Conservation (phyloP, 2,888 invertebrate genomes). For the Scaptomyza cyrtandrae region DNA sequence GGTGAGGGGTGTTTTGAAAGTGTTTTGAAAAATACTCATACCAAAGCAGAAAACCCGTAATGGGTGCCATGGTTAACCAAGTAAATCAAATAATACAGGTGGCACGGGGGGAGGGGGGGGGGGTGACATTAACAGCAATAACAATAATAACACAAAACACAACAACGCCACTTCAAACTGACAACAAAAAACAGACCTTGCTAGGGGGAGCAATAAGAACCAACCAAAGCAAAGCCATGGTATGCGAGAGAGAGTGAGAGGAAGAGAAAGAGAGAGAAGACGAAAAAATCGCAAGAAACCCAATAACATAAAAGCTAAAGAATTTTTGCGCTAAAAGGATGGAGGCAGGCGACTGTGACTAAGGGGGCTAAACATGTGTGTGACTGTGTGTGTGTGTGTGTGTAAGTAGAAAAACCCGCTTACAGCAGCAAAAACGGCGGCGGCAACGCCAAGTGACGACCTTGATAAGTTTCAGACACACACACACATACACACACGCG, state of each 20-base stretch:
- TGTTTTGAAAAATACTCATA: neutral
- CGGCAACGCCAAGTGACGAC: constrained; percentile 80
- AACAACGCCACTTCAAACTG: constrained; percentile 54
- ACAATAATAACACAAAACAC: constrained; percentile 9
- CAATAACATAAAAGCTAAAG: constrained; percentile 81
- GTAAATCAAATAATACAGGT: constrained; percentile 62
- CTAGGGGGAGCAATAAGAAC: constrained; percentile 28
- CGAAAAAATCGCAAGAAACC: constrained; percentile 61
- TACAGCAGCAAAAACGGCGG: constrained; percentile 71
- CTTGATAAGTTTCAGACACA: constrained; percentile 81
- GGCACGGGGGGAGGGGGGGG: constrained; percentile 1
- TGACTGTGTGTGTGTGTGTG: constrained; percentile 32
- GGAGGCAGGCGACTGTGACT: constrained; percentile 52
- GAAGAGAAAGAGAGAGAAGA: neutral
- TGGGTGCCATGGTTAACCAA: constrained; percentile 44
- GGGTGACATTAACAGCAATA: constrained; percentile 2
- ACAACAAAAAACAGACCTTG: constrained; percentile 25
- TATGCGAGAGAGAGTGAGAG: constrained; percentile 12
- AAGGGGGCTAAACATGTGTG: constrained; percentile 23
- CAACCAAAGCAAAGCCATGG: constrained; percentile 26
- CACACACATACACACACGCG: constrained; percentile 31
- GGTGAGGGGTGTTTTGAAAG: neutral
- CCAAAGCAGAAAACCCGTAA: constrained; percentile 4
- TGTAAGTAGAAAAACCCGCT: constrained; percentile 78
- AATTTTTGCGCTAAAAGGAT: constrained; percentile 76